A percentile compares a stretch with the other conserved stretches of the same genome.
Evolutionary conservation across 2,888 invertebrate species (phyloP).

Genomic region (Agonopterix subpropinquella): DNA sequence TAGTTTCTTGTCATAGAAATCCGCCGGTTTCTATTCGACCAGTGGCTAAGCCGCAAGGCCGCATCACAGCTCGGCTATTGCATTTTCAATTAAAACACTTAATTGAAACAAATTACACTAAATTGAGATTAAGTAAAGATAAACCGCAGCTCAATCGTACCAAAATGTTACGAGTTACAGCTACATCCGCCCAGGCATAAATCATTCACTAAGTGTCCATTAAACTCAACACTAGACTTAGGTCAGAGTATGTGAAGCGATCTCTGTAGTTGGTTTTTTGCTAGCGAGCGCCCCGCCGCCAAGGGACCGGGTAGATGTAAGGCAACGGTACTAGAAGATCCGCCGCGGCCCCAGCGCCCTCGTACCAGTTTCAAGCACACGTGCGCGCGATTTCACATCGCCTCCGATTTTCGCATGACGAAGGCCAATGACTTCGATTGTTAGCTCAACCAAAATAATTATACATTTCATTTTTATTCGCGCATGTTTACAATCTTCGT

Average conservation of each 20-base stretch:
- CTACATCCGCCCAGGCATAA: not conserved
- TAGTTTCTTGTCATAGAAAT: slow-evolving; percentile 66
- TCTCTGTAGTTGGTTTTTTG: slow-evolving; percentile 1
- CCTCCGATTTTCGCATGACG: slow-evolving; percentile 35
- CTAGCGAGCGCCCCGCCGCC: not conserved
- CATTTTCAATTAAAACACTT: slow-evolving; percentile 19
- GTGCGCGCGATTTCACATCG: slow-evolving; percentile 43
- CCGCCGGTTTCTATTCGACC: slow-evolving; percentile 47
- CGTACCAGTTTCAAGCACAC: slow-evolving; percentile 32
- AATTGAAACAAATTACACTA: slow-evolving; percentile 13
- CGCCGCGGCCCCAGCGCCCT: slow-evolving; percentile 19
- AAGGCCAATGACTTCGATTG: slow-evolving; percentile 38
- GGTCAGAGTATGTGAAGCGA: not conserved
- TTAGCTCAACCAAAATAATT: slow-evolving; percentile 23
- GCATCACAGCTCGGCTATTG: slow-evolving; percentile 22
- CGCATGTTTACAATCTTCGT: slow-evolving; percentile 12
- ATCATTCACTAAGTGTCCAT: not conserved
- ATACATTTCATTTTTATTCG: slow-evolving; percentile 10
- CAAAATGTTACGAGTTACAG: not conserved
- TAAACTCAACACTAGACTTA: not conserved
- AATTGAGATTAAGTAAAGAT: slow-evolving; percentile 12
- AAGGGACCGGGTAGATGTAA: slow-evolving; percentile 7
- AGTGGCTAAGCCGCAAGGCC: slow-evolving; percentile 39
- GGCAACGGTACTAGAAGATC: slow-evolving; percentile 15
- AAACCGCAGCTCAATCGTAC: slow-evolving; percentile 7